A percentile compares a stretch with the other conserved stretches of the same genome.
Evolutionary conservation across 2,888 invertebrate species (phyloP).

Genomic region (Drosophila quinaria): DNA sequence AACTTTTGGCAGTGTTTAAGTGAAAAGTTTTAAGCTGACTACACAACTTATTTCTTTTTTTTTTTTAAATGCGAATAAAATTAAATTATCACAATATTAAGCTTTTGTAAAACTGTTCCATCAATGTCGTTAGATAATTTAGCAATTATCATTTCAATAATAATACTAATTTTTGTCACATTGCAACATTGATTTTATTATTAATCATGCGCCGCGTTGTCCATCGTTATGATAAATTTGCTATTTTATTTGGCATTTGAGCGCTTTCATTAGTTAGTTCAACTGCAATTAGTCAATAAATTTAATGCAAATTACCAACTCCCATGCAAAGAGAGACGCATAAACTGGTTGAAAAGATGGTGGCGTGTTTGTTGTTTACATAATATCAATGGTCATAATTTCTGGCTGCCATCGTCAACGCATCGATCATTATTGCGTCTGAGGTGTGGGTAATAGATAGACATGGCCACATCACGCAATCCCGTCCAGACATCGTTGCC

Average conservation of each 20-base stretch:
- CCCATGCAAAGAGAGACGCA: slow-evolving; percentile 67
- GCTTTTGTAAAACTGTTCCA: slow-evolving; percentile 3
- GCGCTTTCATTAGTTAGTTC: slow-evolving; percentile 64
- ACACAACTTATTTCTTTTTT: slow-evolving; percentile 1
- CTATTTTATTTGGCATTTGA: slow-evolving; percentile 73
- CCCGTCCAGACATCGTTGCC: slow-evolving; percentile 38
- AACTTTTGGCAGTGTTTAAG: slow-evolving; percentile 54
- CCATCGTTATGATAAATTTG: slow-evolving; percentile 64
- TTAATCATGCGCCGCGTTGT: slow-evolving; percentile 28
- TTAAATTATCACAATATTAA: slow-evolving; percentile 30
- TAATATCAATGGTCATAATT: slow-evolving; percentile 69
- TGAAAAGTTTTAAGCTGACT: slow-evolving; percentile 59
- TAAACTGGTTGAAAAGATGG: slow-evolving; percentile 42
- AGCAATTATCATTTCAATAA: slow-evolving; percentile 7
- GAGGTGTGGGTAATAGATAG: slow-evolving; percentile 44
- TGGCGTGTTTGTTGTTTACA: slow-evolving; percentile 40
- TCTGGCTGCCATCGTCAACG: slow-evolving; percentile 51
- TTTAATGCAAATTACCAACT: slow-evolving; percentile 72
- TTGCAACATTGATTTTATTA: slow-evolving; percentile 62
- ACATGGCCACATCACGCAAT: slow-evolving; percentile 42
- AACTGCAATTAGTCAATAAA: slow-evolving; percentile 80
- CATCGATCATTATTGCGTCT: slow-evolving; percentile 63
- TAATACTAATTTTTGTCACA: slow-evolving; percentile 5
- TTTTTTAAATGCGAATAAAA: slow-evolving; percentile 33
- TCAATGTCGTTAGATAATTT: slow-evolving; percentile 32